phyloP scores from a whole-genome alignment of 2,797 vertebrate species.

The Gymnoscopelus braueri region DNA sequence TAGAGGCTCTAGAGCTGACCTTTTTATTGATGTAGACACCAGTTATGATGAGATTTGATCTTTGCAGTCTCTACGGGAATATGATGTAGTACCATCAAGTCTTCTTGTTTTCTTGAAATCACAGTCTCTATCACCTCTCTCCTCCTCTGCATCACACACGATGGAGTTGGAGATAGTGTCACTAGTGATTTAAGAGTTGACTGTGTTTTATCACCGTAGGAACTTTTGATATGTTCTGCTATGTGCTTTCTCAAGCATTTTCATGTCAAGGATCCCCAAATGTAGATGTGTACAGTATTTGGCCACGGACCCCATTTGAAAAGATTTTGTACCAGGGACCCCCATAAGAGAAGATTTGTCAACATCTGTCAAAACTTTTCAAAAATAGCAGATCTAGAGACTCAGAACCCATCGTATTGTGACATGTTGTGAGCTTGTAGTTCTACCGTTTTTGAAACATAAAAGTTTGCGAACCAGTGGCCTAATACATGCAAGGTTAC shows the following conservation, averaged over 20 bases:
- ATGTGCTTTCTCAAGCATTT: slow-evolving; percentile 34
- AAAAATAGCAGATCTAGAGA: too few species aligned
- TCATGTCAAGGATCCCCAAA: slow-evolving; percentile 11
- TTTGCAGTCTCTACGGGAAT: slow-evolving; percentile 27
- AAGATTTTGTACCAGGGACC: too few species aligned
- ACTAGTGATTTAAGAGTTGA: slow-evolving; percentile 68
- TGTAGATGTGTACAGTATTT: too few species aligned
- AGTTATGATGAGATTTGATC: slow-evolving; percentile 36
- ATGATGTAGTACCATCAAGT: slow-evolving; percentile 21
- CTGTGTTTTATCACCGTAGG: slow-evolving; percentile 60
- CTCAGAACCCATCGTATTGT: too few species aligned
- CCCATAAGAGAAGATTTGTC: too few species aligned
- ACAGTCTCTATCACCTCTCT: slow-evolving; percentile 46
- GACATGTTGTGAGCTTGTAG: too few species aligned
- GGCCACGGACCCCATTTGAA: too few species aligned
- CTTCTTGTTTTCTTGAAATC: slow-evolving; percentile 35
- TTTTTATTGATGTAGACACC: slow-evolving; percentile 55
- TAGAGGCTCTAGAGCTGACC: slow-evolving; percentile 44
- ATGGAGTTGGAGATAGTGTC: slow-evolving; percentile 59
- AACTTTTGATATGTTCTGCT: slow-evolving; percentile 61
- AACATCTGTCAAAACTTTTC: too few species aligned
- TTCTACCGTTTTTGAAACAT: too few species aligned
- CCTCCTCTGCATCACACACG: slow-evolving; percentile 26
- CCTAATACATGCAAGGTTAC: slow-evolving; percentile 74
- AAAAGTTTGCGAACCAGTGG: too few species aligned